These are phyloP conservation scores for Apteryx owenii DNA, from an alignment of 2,113 vertebrate genomes.

Conservation along the genomic window DNA sequence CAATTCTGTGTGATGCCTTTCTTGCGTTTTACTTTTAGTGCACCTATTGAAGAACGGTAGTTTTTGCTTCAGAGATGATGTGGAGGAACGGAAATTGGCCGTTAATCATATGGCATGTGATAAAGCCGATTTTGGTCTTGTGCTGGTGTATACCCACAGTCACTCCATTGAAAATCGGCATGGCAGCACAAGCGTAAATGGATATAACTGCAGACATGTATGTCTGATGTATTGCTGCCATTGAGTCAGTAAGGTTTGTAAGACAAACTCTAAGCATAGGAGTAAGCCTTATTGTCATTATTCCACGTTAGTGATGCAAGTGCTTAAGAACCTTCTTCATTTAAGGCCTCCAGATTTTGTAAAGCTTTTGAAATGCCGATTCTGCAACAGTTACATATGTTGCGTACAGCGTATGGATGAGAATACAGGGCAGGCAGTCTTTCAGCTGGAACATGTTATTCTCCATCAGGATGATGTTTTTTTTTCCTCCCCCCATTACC, in stretches of 20 bases:
- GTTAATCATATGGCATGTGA: not conserved
- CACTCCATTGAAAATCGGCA: not conserved
- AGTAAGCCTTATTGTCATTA: not conserved
- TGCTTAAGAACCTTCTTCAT: not conserved
- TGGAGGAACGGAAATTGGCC: not conserved
- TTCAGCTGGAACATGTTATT: not conserved
- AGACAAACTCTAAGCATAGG: not conserved
- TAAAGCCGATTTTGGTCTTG: not conserved
- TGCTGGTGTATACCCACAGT: fast-evolving
- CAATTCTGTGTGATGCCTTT: not conserved
- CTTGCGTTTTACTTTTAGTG: not conserved
- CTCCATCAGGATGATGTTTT: not conserved
- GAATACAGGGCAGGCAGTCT: fast-evolving
- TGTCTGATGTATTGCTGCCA: not conserved
- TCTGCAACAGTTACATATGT: not conserved
- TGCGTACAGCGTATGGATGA: not conserved
- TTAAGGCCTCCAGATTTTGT: not conserved
- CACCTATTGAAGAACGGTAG: not conserved
- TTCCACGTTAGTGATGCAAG: not conserved
- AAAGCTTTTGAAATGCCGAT: not conserved
- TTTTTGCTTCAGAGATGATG: not conserved
- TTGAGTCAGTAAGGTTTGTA: fast-evolving
- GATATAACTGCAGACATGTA: fast-evolving
- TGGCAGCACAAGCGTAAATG: not conserved
- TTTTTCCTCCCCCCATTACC: not conserved